A percentile compares a stretch with the other conserved stretches of the same genome.
phyloP scores from a whole-genome alignment of 1,140 invertebrate species.

The Drosophila takahashii region DNA sequence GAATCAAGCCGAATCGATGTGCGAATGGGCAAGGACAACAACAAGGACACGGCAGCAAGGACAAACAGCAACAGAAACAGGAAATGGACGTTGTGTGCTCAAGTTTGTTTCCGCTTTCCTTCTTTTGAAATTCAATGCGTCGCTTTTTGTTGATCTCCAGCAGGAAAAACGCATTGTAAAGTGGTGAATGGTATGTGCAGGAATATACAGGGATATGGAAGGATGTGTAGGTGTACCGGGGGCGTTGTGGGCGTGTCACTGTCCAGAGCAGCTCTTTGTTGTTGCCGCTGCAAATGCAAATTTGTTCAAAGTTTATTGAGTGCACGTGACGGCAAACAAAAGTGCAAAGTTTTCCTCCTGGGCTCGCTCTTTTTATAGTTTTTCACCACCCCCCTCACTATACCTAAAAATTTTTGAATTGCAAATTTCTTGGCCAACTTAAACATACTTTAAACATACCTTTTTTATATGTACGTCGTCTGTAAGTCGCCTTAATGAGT shows the following conservation, averaged over 20 bases:
- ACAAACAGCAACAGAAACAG: conserved; percentile 83
- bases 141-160: conserved; percentile 24
- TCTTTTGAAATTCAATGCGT: conserved; percentile 77
- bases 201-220: background rate
- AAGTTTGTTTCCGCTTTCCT: conserved; percentile 76
- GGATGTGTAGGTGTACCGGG: background rate
- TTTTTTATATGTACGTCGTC: conserved; percentile 3
- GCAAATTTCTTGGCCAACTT: conserved; percentile 61
- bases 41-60: conserved; percentile 36
- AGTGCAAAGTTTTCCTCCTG: conserved; percentile 66
- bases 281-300: conserved; percentile 74
- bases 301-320: conserved; percentile 84
- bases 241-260: conserved; percentile 17
- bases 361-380: conserved; percentile 33
- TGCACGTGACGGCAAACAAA: conserved; percentile 83
- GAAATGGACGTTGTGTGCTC: conserved; percentile 81
- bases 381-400: conserved; percentile 25
- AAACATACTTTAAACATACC: conserved; percentile 32
- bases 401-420: conserved; percentile 55
- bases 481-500: conserved; percentile 37
- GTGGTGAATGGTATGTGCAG: background rate
- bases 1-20: conserved; percentile 58
- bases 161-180: conserved; percentile 41
- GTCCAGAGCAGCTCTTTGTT: conserved; percentile 28
- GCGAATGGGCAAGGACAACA: conserved; percentile 42